Evolutionary conservation across 2,888 invertebrate genomes (phyloP).

Genomic region (Andrena haemorrhoa): DNA sequence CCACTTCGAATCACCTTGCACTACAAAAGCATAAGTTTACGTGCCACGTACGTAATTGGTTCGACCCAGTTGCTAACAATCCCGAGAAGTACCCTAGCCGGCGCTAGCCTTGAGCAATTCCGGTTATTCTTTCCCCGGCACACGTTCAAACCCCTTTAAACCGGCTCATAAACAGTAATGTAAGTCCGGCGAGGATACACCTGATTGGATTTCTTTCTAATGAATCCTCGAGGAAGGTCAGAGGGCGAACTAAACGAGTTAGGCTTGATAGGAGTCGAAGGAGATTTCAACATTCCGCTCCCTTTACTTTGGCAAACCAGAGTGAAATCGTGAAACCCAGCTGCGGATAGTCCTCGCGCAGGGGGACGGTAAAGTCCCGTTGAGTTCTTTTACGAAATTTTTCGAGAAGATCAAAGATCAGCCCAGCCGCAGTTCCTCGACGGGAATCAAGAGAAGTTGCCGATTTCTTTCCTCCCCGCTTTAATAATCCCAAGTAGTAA

Average conservation of each 20-base stretch:
- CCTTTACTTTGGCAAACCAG: not conserved
- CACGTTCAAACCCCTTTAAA: conserved; percentile 15
- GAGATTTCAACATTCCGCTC: not conserved
- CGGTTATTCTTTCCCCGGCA: conserved; percentile 50
- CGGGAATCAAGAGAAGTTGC: not conserved
- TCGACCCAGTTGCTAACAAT: conserved; percentile 63
- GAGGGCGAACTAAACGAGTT: not conserved
- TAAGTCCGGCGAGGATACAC: not conserved
- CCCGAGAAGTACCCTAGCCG: conserved; percentile 48
- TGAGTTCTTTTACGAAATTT: not conserved
- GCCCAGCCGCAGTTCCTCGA: too few relatives aligned
- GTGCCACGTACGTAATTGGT: conserved; percentile 61
- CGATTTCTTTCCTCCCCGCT: conserved; percentile 4
- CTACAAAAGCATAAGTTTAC: conserved; percentile 60
- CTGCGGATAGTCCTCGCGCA: not conserved
- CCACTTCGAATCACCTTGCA: conserved; percentile 55
- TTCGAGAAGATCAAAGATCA: not conserved
- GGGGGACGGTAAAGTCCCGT: too few relatives aligned
- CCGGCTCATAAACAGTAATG: conserved; percentile 2
- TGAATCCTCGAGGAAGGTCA: conserved; percentile 7
- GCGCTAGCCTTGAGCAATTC: conserved; percentile 55
- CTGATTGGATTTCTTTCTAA: conserved; percentile 19
- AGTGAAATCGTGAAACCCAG: not conserved
- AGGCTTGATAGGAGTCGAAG: not conserved
- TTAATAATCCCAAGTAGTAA: conserved; percentile 9